Evolutionary conservation across 2,113 vertebrate species (phyloP).

Genomic region (Heterotis niloticus): DNA sequence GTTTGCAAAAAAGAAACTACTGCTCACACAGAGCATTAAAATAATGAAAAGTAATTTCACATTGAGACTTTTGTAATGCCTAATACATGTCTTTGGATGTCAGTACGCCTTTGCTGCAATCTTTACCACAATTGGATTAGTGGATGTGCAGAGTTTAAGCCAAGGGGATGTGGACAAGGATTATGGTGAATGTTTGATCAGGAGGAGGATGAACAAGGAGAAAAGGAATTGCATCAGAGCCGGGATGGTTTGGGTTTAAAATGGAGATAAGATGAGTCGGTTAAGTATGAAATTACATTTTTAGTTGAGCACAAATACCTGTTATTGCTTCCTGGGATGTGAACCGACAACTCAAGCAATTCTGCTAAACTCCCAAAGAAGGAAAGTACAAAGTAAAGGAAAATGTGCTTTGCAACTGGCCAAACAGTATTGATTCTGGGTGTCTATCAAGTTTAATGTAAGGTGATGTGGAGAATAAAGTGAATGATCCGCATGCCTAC

Average conservation of each 20-base stretch:
- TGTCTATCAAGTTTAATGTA: background rate
- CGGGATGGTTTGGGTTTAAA: background rate
- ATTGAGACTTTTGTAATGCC: too few relatives aligned
- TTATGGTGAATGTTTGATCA: slow-evolving; percentile 14
- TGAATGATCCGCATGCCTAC: background rate
- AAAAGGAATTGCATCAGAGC: background rate
- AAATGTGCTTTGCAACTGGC: background rate
- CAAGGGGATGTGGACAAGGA: slow-evolving; percentile 6
- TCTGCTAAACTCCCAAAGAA: background rate
- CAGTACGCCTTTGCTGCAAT: too few relatives aligned
- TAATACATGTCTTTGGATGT: too few relatives aligned
- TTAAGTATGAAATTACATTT: slow-evolving; percentile 20
- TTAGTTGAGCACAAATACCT: background rate
- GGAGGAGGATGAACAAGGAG: background rate
- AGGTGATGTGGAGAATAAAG: background rate
- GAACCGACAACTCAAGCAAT: background rate
- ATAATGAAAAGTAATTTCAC: too few relatives aligned
- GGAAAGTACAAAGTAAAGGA: background rate
- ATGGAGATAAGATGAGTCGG: slow-evolving; percentile 13
- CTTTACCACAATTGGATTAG: background rate
- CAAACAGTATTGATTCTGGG: slow-evolving; percentile 1
- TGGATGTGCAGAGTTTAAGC: background rate
- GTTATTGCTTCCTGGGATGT: background rate
- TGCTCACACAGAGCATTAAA: too few relatives aligned
- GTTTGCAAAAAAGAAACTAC: too few relatives aligned